A percentile compares a stretch with the other conserved stretches of the same genome.
These are phyloP conservation scores for Catostomus latipinnis DNA, from an alignment of 2,797 vertebrate species.

Conservation along the genomic window DNA sequence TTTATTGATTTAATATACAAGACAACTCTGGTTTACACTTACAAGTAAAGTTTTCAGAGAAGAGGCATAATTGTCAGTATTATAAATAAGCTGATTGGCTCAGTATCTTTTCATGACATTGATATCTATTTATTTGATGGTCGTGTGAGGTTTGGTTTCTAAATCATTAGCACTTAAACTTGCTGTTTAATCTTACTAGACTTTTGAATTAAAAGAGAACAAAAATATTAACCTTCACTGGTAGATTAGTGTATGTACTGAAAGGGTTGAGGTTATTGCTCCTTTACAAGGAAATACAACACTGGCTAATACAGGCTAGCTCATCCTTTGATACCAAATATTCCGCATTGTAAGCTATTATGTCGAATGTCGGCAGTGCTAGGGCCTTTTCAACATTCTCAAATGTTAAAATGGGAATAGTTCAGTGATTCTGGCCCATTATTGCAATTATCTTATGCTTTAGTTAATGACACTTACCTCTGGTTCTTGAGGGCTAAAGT, in stretches of 20 bases:
- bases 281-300: background rate
- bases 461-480: slow-evolving; percentile 38
- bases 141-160: slow-evolving; percentile 11
- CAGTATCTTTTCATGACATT: background rate
- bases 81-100: background rate
- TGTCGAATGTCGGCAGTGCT: background rate
- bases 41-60: background rate
- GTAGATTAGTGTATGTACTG: background rate
- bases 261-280: background rate
- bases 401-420: slow-evolving; percentile 20
- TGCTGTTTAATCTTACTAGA: slow-evolving; percentile 11
- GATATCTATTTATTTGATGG: slow-evolving; percentile 27
- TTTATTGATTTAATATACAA: too few species aligned
- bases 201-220: background rate
- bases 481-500: slow-evolving; percentile 30
- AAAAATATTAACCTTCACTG: slow-evolving; percentile 9
- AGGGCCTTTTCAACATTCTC: background rate
- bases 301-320: background rate
- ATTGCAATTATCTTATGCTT: slow-evolving; percentile 19
- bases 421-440: slow-evolving; percentile 1
- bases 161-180: slow-evolving; percentile 16
- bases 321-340: slow-evolving; percentile 9
- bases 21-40: too few species aligned
- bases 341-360: background rate
- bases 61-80: background rate